Evolutionary conservation across 2,797 vertebrate genomes (phyloP), one percentile per base, ranked within the genome.

Genomic region (Peromyscus nudipes): DNA sequence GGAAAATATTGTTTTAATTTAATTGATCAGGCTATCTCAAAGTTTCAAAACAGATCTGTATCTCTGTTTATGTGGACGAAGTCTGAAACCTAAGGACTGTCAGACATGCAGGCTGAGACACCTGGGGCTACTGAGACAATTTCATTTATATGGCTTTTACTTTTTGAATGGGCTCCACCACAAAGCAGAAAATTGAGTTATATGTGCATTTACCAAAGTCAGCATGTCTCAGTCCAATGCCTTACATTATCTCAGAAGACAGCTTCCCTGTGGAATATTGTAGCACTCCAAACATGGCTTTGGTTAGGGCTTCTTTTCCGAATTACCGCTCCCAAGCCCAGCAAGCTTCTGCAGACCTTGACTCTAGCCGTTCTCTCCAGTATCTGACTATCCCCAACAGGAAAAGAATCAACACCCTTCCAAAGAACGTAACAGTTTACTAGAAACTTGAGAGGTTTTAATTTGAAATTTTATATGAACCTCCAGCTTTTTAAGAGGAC

Each of bases 151-250:
- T 64, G 91, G 37, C 46, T 88, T 95, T 75, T 1, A 57, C 4
- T 64, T 85, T 91, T 90, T 21, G 60, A 19, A 60, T 60, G 6
- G 80, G 67, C 46, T 69, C 34, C 86, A 82, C 23, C 5, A 14
- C 25, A 91, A 83, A 91, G 76, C 71, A 95, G 85, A 85, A 92
- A 91, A 89, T 46, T 64, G 55, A 89, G 67, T 89, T 96, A 73
- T 52, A 6, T 60, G 55, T 69, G 14, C 27, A 60, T 86, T 75
- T 91, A 27, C 52, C 92, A 31, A 62, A 92, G 43, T 82, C 37
- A 82, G 65, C 17, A 17, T 60, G n/a, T 69, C 81, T 95, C 19
- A 52, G 43, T 57, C 7, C 65, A 52, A 65, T 82, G 34, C 17
- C 67, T 89, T 40, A 49, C 21, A 10, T 81, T 82, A 46, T 71